Evolutionary conservation across 2,113 vertebrate genomes (phyloP), one percentile per base, ranked within the genome.

Genomic region (Mystacornis crossleyi): DNA sequence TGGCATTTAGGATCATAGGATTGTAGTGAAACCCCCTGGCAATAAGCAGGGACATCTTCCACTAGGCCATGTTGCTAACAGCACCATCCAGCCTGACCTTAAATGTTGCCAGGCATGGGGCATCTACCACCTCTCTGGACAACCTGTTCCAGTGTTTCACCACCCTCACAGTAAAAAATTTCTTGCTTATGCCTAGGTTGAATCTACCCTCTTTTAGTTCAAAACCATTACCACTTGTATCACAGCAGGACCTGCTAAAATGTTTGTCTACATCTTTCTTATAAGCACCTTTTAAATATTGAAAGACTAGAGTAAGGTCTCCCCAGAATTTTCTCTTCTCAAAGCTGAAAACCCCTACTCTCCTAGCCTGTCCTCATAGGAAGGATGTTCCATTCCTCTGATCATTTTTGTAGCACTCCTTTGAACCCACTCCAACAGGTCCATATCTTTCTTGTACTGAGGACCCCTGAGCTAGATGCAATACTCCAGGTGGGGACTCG

Each of bases 21-120:
- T 40, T 4, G 2, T 21, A 57, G 31, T 29, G 36, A n/a, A 29
- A 0, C 1, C 4, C 21, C 7, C 10, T 42, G 36, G 43, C 18
- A 20, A 17, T 23, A 1, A 57, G 8, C 3, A 53, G 14, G 10
- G 14, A 34, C 12, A 42, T 34, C 20, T 45, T 84, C 25, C 28
- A 6, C 18, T 33, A 65, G 7, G 47, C 17, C 34, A 55, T 6
- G 18, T 24, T 40, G 5, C 14, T 82, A 23, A 62, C 12, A 90
- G 28, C 4, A 18, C 12, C 4, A 4, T 69, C 25, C 57, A 67
- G 4, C 13, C 11, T 18, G 18, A 28, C 19, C 33, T 51, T 17
- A 34, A 72, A 38, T 8, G 8, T 36, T 71, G 19, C 17, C 38
- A 42, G 17, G 19, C 6, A n/a, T 47, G 12, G 10, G 8, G 0